Conservation (phyloP, 1,140 invertebrate species). For the Bilobella aurantiaca region DNA sequence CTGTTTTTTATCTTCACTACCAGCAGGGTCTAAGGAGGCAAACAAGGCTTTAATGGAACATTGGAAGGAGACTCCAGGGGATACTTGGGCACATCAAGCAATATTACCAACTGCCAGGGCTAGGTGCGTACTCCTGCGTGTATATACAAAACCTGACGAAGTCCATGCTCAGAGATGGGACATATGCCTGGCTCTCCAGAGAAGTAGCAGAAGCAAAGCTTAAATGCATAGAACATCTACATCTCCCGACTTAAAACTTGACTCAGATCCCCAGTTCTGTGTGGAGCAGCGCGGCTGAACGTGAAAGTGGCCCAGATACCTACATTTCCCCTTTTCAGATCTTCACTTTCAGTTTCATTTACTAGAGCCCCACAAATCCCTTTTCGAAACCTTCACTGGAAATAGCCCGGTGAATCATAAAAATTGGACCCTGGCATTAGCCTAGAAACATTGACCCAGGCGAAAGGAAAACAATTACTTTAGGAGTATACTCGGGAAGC, state of each 20-base stretch:
- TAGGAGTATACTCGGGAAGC: no score
- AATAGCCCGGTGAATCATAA: background rate
- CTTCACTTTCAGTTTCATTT: background rate
- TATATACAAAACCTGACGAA: no score
- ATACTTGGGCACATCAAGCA: background rate
- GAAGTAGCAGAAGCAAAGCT: no score
- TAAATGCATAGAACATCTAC: no score
- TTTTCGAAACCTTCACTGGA: background rate
- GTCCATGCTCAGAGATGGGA: background rate
- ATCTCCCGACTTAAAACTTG: background rate
- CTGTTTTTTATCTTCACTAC: background rate
- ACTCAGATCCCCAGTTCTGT: background rate
- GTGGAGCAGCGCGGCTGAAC: background rate
- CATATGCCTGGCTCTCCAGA: background rate
- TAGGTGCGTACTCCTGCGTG: background rate
- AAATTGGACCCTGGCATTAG: constrained; percentile 1
- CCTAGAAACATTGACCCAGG: background rate
- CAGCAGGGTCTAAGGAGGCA: no score
- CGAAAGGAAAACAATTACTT: background rate
- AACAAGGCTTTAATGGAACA: background rate
- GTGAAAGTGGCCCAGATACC: constrained; percentile 9
- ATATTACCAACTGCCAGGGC: no score
- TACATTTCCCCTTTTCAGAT: background rate
- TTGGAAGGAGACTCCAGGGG: background rate
- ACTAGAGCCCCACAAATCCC: background rate